phyloP scores from a whole-genome alignment of 2,888 invertebrate genomes.

The Cephonodes hylas region DNA sequence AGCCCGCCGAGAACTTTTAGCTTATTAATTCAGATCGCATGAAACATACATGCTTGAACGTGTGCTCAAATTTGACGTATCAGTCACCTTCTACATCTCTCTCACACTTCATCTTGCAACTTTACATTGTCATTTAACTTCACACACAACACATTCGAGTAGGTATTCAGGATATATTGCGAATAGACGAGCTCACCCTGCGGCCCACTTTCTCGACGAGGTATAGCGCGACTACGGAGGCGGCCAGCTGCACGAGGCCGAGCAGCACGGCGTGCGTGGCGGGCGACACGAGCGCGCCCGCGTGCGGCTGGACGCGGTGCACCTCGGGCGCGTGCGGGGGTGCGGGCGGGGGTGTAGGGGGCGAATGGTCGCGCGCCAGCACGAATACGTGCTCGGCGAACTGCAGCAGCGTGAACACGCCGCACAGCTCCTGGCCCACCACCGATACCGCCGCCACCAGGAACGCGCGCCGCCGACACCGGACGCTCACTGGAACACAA shows the following conservation, averaged over 20 bases:
- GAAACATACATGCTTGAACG: not conserved
- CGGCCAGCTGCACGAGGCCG: constrained; percentile 49
- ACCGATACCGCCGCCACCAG: constrained; percentile 46
- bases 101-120: too few species aligned
- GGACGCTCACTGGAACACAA: constrained; percentile 26
- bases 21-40: too few species aligned
- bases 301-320: too few species aligned
- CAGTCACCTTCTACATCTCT: not conserved
- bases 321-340: constrained; percentile 45
- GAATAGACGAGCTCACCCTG: constrained; percentile 37
- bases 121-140: too few species aligned
- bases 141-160: too few species aligned
- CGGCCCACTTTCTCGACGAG: constrained; percentile 58
- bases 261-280: constrained; percentile 49
- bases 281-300: constrained; percentile 32
- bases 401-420: constrained; percentile 60
- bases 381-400: constrained; percentile 64
- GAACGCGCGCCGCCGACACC: constrained; percentile 51
- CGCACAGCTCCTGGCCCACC: constrained; percentile 62
- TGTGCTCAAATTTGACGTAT: not conserved
- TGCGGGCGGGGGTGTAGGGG: constrained; percentile 17
- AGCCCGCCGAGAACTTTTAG: too few species aligned
- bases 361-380: constrained; percentile 33
- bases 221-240: constrained; percentile 48
- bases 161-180: not conserved